Base-by-base conservation (phyloP, 1,140 invertebrate genomes). In the Heliothis subflexa region DNA sequence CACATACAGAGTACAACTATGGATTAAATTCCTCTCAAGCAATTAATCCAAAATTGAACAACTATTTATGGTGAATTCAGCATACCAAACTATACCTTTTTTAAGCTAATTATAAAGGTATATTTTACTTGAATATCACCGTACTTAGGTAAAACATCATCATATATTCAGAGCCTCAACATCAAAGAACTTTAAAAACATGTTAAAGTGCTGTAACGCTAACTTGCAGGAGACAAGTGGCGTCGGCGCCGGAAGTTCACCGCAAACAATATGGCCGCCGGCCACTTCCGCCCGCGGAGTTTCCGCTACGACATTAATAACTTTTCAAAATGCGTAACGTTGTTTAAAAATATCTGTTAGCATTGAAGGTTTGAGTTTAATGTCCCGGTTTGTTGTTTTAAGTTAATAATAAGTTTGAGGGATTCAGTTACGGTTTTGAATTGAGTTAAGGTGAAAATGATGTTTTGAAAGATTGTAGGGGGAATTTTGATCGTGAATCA, bases 241-340 rank as follows among this genome's bases (percentile, higher is more conserved):
- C 83, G 68, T 70, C 68, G 81, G 78, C 78, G 84, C 79, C 84
- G 83, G 85, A 91, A 88, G 86, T 90, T 86, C 81, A 83, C 78
- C 84, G 85, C 88, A 88, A 88, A 91, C 89, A 91, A 91, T 88
- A 91, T 91, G 89, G 87, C 89, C 83, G 89, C 85, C 88, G 84
- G 85, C 86, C 87, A 85, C 89, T 88, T 91, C 88, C 89, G 87
- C 71, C 82, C 72, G 74, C 81, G 76, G 80, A 85, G 81, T 83
- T 85, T 85, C 82, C 85, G 78, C 78, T 73, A 62, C 79, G 79
- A 84, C 81, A 81, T 86, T 81, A 86, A 81, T 81, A 84, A 86
- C 74, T 81, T 82, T 74, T 78, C 50, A 79, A 79, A 72, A 80
- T 70, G 78, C 68, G 68, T 80, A 71, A 68, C 66, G 73, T 76